Conservation (phyloP, 2,888 invertebrate genomes). For the Lochmaea capreae region DNA sequence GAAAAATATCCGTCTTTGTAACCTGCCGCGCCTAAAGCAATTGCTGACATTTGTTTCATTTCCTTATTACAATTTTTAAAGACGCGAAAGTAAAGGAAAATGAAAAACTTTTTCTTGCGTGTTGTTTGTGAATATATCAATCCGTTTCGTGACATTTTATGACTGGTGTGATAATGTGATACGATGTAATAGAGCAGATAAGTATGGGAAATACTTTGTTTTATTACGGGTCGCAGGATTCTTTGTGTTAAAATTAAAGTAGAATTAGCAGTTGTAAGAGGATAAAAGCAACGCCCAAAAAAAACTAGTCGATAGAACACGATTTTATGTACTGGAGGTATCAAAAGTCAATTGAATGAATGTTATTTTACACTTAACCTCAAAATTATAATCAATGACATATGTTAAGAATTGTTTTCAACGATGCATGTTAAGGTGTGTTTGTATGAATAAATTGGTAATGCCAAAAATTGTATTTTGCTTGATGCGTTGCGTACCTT, state of each 20-base stretch:
- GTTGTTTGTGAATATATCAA: background rate
- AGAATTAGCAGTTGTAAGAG: background rate
- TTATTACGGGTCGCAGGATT: background rate
- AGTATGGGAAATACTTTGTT: conserved; percentile 6
- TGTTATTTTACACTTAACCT: no score
- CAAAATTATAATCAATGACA: no score
- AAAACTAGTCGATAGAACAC: background rate
- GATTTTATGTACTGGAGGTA: background rate
- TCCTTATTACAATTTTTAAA: background rate
- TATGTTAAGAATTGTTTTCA: no score
- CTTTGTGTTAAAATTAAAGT: background rate
- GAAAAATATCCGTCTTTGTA: background rate
- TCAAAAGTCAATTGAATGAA: background rate
- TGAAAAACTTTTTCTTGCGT: background rate
- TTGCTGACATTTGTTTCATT: background rate
- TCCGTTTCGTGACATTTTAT: background rate
- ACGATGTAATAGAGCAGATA: background rate
- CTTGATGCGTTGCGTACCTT: no score
- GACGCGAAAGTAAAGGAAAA: no score
- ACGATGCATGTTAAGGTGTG: no score
- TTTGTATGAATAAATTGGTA: no score
- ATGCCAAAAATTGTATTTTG: no score
- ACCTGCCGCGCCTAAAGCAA: conserved; percentile 6
- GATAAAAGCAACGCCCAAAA: background rate
- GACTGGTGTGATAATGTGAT: background rate